phyloP scores from a whole-genome alignment of 2,113 vertebrate genomes.

The Panthera uncia region DNA sequence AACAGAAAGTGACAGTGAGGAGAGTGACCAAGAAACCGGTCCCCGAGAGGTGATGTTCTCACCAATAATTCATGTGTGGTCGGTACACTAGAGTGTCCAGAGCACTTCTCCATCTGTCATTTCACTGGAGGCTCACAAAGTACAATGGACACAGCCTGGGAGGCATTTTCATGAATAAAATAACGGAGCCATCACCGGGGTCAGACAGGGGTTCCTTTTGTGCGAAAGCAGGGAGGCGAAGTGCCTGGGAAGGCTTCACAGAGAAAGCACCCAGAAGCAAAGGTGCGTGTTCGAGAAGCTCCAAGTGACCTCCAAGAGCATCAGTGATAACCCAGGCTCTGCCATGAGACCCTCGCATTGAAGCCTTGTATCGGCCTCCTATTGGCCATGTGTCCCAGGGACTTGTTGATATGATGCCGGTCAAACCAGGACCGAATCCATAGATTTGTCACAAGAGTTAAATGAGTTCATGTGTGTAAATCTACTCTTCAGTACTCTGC shows the following conservation, averaged over 20 bases:
- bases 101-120: not conserved
- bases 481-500: too few species aligned
- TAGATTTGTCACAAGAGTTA: not conserved
- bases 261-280: not conserved
- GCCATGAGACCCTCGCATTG: not conserved
- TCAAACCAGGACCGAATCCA: not conserved
- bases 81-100: not conserved
- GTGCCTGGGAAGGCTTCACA: not conserved
- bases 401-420: not conserved
- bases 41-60: not conserved
- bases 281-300: not conserved
- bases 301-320: not conserved
- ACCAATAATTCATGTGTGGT: not conserved
- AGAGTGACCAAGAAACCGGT: not conserved
- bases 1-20: not conserved
- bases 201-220: not conserved
- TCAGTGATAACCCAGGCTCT: too few species aligned
- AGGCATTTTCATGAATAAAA: not conserved
- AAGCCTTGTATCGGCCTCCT: not conserved
- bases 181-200: accelerated
- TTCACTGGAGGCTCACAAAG: not conserved
- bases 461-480: not conserved
- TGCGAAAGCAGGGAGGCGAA: not conserved
- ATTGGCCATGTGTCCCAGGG: accelerated
- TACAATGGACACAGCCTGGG: not conserved